Evolutionary conservation across 2,113 vertebrate genomes (phyloP).

Genomic region (Ceyx cyanopectus): DNA sequence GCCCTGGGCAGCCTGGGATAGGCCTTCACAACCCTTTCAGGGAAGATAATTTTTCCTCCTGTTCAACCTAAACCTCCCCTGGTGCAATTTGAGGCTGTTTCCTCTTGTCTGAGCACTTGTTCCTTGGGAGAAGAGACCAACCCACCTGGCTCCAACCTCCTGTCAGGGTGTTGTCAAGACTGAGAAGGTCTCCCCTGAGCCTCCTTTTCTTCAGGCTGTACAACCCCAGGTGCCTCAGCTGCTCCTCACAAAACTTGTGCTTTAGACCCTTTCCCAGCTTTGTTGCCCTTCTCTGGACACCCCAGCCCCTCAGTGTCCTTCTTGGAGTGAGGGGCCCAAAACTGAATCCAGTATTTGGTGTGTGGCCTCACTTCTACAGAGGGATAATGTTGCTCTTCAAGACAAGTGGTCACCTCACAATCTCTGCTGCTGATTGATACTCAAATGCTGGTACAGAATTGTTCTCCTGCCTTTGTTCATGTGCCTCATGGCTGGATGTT

Average conservation of each 20-base stretch:
- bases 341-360: neutral
- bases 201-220: neutral
- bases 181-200: neutral
- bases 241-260: neutral
- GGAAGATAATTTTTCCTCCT: neutral
- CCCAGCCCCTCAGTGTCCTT: neutral
- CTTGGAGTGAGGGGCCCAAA: neutral
- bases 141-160: neutral
- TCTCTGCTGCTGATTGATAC: neutral
- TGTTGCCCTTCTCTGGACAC: neutral
- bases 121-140: neutral
- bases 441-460: rapidly evolving
- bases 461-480: neutral
- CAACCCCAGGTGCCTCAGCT: neutral
- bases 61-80: neutral
- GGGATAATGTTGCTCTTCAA: neutral
- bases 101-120: neutral
- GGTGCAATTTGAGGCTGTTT: neutral
- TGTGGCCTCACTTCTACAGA: neutral
- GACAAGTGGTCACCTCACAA: neutral
- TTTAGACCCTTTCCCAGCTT: neutral
- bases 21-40: neutral
- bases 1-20: neutral
- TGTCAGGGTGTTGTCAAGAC: neutral
- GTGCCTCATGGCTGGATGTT: rapidly evolving